A percentile compares a stretch with the other conserved stretches of the same genome.
Conservation (phyloP, 2,888 invertebrate species). For the Heteromurus nitidus region DNA sequence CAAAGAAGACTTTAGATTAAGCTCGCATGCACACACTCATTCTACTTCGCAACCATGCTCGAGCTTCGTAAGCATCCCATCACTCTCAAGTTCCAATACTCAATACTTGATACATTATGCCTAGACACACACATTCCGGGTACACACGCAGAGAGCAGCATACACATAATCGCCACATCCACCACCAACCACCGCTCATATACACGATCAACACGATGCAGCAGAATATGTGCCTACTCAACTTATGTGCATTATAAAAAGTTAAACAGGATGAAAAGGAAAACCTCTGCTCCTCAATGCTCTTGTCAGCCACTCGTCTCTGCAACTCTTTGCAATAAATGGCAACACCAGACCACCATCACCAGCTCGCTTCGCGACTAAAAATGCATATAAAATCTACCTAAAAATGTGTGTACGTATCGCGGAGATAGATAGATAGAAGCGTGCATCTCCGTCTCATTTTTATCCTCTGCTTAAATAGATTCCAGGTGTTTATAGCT, state of each 20-base stretch:
- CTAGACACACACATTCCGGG: no score
- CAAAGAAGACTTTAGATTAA: not conserved
- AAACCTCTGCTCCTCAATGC: slow-evolving; percentile 6
- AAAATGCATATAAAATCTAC: not conserved
- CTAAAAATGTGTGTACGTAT: not conserved
- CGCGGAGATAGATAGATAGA: not conserved
- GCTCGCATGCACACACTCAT: slow-evolving; percentile 21
- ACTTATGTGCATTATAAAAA: slow-evolving; percentile 4
- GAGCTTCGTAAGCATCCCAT: not conserved
- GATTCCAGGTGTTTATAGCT: not conserved
- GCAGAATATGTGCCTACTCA: slow-evolving; percentile 9
- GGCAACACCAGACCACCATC: no score
- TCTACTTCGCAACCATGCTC: not conserved
- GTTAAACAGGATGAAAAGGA: not conserved
- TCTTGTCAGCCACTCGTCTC: not conserved
- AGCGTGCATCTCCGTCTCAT: not conserved
- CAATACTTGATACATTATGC: no score
- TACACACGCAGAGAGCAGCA: not conserved
- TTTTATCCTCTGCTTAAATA: not conserved
- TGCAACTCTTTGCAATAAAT: slow-evolving; percentile 60
- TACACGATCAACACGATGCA: slow-evolving; percentile 45
- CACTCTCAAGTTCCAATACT: no score
- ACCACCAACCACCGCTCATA: not conserved
- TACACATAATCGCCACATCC: not conserved
- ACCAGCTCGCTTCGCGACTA: not conserved